A percentile compares a stretch with the other conserved stretches of the same genome.
Conservation (phyloP, 2,113 vertebrate genomes). For the Arizona elegans region DNA sequence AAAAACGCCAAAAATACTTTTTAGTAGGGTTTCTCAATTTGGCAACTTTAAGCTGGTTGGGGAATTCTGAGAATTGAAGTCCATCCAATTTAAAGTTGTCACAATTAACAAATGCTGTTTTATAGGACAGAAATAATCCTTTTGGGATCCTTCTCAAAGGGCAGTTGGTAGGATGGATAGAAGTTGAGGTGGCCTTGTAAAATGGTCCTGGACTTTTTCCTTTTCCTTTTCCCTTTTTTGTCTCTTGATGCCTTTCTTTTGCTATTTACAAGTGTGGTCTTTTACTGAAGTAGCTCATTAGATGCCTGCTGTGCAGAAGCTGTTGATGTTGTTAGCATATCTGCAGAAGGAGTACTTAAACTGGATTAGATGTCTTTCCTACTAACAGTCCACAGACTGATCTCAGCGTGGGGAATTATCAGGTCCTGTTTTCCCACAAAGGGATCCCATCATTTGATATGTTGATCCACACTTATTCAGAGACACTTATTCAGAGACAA, state of each 20-base stretch:
- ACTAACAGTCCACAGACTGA: neutral
- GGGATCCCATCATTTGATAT: neutral
- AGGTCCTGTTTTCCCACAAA: neutral
- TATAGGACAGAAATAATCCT: neutral
- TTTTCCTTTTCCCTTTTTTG: neutral
- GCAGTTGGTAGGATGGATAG: neutral
- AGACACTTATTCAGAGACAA: neutral
- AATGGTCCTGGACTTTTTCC: neutral
- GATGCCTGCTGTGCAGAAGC: neutral
- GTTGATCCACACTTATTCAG: neutral
- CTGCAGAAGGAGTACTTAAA: neutral
- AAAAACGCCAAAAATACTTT: neutral
- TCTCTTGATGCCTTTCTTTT: neutral
- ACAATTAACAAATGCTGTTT: neutral
- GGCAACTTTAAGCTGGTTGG: neutral
- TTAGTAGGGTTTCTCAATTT: neutral
- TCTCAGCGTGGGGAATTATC: neutral
- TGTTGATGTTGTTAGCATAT: conserved; percentile 1
- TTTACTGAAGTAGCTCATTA: neutral
- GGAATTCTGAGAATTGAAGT: neutral
- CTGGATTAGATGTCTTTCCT: neutral
- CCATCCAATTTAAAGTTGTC: neutral
- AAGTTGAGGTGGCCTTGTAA: neutral
- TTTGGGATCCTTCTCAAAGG: neutral
- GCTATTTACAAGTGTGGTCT: neutral